phyloP scores from a whole-genome alignment of 2,888 invertebrate species.

The Patella ulyssiponensis region DNA sequence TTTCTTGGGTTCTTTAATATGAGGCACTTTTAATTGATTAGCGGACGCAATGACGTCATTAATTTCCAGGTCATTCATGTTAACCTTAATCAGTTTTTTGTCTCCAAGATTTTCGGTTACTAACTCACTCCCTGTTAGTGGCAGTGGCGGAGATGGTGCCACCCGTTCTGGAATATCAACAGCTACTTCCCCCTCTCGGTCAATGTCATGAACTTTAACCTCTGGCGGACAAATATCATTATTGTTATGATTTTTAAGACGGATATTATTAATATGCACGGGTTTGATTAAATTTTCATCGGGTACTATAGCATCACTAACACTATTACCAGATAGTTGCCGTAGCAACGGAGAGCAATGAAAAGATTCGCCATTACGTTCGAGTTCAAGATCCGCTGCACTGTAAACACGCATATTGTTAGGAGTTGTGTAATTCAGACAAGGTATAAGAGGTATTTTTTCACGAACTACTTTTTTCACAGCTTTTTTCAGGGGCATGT shows the following conservation, averaged over 20 bases:
- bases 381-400: constrained; percentile 52
- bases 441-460: constrained; percentile 59
- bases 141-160: not conserved
- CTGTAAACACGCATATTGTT: constrained; percentile 64
- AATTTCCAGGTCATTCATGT: constrained; percentile 2
- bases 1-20: too few relatives aligned
- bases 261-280: not conserved
- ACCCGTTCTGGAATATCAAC: not conserved
- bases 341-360: constrained; percentile 54
- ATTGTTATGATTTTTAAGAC: not conserved
- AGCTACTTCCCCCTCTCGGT: not conserved
- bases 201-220: constrained; percentile 22
- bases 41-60: not conserved
- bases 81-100: constrained; percentile 8
- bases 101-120: not conserved
- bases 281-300: constrained; percentile 7
- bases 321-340: constrained; percentile 37
- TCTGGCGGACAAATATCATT: not conserved
- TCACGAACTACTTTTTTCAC: constrained; percentile 61
- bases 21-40: not conserved
- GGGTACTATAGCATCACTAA: constrained; percentile 21
- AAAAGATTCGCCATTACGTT: constrained; percentile 41
- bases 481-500: constrained; percentile 57
- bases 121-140: not conserved
- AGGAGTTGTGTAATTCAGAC: constrained; percentile 63